Evolutionary conservation across 2,113 vertebrate genomes (phyloP), one percentile per base, ranked within the genome.

Genomic region (Lathamus discolor): DNA sequence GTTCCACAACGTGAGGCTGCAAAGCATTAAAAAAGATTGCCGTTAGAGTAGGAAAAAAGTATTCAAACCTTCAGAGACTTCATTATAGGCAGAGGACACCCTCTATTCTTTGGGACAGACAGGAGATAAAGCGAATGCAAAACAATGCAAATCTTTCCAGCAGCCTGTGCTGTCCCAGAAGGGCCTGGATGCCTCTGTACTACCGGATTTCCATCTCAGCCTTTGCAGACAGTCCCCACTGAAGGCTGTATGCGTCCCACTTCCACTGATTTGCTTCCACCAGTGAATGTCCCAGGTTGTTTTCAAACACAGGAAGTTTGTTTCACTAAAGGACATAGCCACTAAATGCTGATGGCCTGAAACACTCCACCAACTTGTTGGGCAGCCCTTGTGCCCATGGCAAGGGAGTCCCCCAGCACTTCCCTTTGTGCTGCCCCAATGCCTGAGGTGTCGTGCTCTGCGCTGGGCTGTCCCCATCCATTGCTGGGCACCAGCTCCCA

Each of bases 11-110:
- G 86, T 6, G 63, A 88, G 77, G 72, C 93, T 90, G 86, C 57
- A 87, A 90, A 95, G 92, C 90, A 88, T 86, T 93, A 86, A 86
- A 95, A 96, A 93, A 94, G 91, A 96, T 95, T 94, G 23, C 23
- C 88, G 91, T 96, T 92, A 91, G 81, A 90, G 43, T 23, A 46
- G 15, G 14, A 43, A 84, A 76, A 88, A 78, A 62, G 63, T 35
- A 75, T 77, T 94, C 73, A 78, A 86, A 28, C 35, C 74, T 95
- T 95, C 91, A 76, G 95, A 83, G 92, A 27, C n/a, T 80, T 93
- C 84, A 77, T 84, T 80, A 80, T 31, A 82, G 0, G 4, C 62
- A 35, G 29, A 95, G 92, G 66, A 83, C 23, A 23, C 29, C 46
- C 70, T 76, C 70, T 61, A 9, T 35, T 93, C 79, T 61, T 57